Percentiles rank a stretch among this genome's conserved stretches.
phyloP scores from a whole-genome alignment of 1,140 invertebrate genomes.

The Ladona fulva region DNA sequence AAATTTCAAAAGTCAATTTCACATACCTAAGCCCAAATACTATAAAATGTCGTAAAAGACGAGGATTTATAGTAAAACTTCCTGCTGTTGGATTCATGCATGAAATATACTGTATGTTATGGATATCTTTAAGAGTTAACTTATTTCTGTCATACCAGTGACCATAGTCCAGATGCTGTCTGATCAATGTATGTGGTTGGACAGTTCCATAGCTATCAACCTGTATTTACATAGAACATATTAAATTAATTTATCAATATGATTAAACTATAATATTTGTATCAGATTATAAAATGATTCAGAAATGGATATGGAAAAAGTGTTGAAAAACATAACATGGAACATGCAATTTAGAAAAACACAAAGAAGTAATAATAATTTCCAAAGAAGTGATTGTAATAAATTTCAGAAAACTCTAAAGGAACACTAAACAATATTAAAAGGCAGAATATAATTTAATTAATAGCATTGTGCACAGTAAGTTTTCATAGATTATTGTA shows the following conservation, averaged over 20 bases:
- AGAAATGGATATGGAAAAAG: too few species aligned
- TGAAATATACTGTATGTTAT: conserved; percentile 87
- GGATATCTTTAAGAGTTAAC: conserved; percentile 81
- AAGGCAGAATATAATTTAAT: too few species aligned
- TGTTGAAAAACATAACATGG: too few species aligned
- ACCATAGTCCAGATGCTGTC: conserved; percentile 89
- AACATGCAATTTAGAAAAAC: too few species aligned
- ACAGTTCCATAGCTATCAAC: conserved; percentile 92
- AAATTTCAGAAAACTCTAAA: too few species aligned
- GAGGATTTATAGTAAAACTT: conserved; percentile 85
- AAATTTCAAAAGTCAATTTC: not conserved
- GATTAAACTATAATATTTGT: not conserved
- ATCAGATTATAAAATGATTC: too few species aligned
- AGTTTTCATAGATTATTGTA: too few species aligned
- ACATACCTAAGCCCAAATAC: conserved; percentile 76
- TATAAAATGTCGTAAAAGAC: conserved; percentile 86
- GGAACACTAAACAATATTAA: too few species aligned
- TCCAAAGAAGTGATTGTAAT: too few species aligned
- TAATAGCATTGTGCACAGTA: too few species aligned
- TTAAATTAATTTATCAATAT: not conserved
- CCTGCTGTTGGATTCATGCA: conserved; percentile 96
- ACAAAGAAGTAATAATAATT: too few species aligned
- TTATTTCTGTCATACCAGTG: conserved; percentile 89
- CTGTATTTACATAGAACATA: conserved; percentile 26
- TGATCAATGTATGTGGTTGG: conserved; percentile 86